Conservation (phyloP, 2,888 invertebrate genomes). For the Thera obeliscata region DNA sequence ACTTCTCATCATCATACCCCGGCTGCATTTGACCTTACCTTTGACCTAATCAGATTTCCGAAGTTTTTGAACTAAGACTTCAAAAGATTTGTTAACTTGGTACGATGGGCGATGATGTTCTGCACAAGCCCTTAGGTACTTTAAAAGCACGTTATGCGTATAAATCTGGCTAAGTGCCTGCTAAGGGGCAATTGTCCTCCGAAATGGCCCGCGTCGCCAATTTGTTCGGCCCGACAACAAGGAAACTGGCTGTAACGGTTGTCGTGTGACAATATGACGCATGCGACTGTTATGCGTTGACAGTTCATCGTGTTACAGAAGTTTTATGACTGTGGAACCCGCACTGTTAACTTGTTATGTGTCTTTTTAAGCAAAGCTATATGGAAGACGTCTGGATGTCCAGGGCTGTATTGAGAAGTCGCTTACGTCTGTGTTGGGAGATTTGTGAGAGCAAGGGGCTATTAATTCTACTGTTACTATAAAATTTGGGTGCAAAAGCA, state of each 20-base stretch:
- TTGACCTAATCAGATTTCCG: too few relatives aligned
- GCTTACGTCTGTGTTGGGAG: too few relatives aligned
- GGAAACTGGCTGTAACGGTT: slow-evolving; percentile 32
- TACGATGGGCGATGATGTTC: background rate
- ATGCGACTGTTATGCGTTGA: slow-evolving; percentile 29
- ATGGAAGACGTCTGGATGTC: too few relatives aligned
- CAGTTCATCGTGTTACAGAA: slow-evolving; percentile 16
- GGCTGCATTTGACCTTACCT: too few relatives aligned
- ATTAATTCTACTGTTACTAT: background rate
- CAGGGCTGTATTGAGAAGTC: too few relatives aligned
- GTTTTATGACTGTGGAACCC: slow-evolving; percentile 14
- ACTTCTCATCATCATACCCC: too few relatives aligned
- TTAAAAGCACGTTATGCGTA: slow-evolving; percentile 25
- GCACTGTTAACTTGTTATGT: background rate
- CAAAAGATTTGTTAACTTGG: too few relatives aligned
- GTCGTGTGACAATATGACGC: slow-evolving; percentile 23
- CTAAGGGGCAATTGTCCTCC: slow-evolving; percentile 32
- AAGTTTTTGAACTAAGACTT: too few relatives aligned
- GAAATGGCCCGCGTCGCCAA: slow-evolving; percentile 27
- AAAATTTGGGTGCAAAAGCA: background rate
- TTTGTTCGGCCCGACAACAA: slow-evolving; percentile 23
- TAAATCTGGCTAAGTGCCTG: slow-evolving; percentile 36
- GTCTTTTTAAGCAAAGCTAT: background rate
- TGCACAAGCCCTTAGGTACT: slow-evolving; percentile 11
- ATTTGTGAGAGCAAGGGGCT: background rate